Evolutionary conservation across 2,113 vertebrate species (phyloP), one percentile per base, ranked within the genome.

Genomic region (Sylvia atricapilla): DNA sequence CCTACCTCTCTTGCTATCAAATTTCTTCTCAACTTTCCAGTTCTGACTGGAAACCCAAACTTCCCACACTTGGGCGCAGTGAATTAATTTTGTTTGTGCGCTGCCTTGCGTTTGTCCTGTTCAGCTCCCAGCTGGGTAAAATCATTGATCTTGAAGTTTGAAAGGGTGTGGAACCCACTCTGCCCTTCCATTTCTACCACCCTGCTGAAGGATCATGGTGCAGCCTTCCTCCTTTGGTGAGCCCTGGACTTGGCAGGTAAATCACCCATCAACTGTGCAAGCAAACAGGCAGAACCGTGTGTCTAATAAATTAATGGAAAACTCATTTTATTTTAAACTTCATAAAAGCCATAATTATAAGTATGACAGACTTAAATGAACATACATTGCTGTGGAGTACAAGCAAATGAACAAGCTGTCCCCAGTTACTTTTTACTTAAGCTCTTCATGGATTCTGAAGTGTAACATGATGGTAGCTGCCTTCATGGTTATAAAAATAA

Each of bases 401-500:
- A 84, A 76, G 76, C 39, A 86, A 81, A 58, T 4, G 35, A 86
- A 53, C 14, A 53, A 58, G 76, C 55, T 77, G 60, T 81, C 24
- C 86, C 79, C 47, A 47, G 55, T 35, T 78, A 31, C 28, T 43
- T 47, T 60, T 59, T 67, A 16, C 11, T 60, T 58, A 46, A 87
- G 39, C 68, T 69, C 41, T 59, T 75, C 8, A 14, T 43, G 44
- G 52, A 28, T 68, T 66, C 44, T 67, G 41, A 73, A 55, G 35
- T 4, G 28, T 35, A 73, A 79, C 19, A 6, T 2, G 24, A 85
- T 25, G 43, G 70, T 79, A 69, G 70, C 67, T 87, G 84, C 75
- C 46, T 80, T 87, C 39, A 24, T n/a, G 56, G 82, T 41, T 96
- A 96, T 31, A 97, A 96, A 97, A 96, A 96, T 95, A 97, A 95